A percentile compares a stretch with the other conserved stretches of the same genome.
Evolutionary conservation across 2,888 invertebrate species (phyloP).

Genomic region (Athripsodes cinereus): DNA sequence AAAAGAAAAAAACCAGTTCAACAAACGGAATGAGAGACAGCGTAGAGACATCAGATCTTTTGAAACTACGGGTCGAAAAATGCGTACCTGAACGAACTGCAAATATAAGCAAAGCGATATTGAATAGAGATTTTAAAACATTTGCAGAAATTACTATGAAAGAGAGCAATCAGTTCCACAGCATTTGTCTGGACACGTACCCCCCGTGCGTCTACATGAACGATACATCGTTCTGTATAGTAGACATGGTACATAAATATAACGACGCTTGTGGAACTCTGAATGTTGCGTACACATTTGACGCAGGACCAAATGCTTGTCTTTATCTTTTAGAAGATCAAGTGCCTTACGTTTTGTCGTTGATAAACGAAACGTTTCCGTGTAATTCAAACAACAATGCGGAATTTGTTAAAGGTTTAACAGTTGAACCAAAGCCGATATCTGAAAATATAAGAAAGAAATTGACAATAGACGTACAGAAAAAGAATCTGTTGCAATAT

Average conservation of each 20-base stretch:
- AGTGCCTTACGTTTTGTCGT: slow-evolving; percentile 60
- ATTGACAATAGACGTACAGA: slow-evolving; percentile 38
- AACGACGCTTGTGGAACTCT: slow-evolving; percentile 61
- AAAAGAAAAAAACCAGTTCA: slow-evolving; percentile 77
- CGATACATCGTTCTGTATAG: slow-evolving; percentile 75
- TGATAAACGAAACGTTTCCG: slow-evolving; percentile 71
- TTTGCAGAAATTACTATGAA: slow-evolving; percentile 95
- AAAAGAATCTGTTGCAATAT: slow-evolving; percentile 64
- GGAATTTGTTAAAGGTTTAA: slow-evolving; percentile 55
- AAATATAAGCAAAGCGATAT: slow-evolving; percentile 52
- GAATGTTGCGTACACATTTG: slow-evolving; percentile 93
- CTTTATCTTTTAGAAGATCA: slow-evolving; percentile 74
- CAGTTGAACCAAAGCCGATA: slow-evolving; percentile 31
- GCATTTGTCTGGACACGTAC: slow-evolving; percentile 85
- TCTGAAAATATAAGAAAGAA: slow-evolving; percentile 32
- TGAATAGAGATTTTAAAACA: slow-evolving; percentile 63
- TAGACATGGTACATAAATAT: slow-evolving; percentile 74
- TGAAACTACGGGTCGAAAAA: slow-evolving; percentile 65
- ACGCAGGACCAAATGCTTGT: slow-evolving; percentile 97
- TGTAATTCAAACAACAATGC: slow-evolving; percentile 37
- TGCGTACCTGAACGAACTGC: slow-evolving; percentile 67
- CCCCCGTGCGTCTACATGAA: slow-evolving; percentile 94
- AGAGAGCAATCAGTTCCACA: slow-evolving; percentile 97
- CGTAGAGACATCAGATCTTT: slow-evolving; percentile 73
- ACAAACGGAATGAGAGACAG: slow-evolving; percentile 84